Percentiles rank a stretch among this genome's conserved stretches.
Conservation (phyloP, 2,797 vertebrate genomes). For the Notoglanidium macrostoma region DNA sequence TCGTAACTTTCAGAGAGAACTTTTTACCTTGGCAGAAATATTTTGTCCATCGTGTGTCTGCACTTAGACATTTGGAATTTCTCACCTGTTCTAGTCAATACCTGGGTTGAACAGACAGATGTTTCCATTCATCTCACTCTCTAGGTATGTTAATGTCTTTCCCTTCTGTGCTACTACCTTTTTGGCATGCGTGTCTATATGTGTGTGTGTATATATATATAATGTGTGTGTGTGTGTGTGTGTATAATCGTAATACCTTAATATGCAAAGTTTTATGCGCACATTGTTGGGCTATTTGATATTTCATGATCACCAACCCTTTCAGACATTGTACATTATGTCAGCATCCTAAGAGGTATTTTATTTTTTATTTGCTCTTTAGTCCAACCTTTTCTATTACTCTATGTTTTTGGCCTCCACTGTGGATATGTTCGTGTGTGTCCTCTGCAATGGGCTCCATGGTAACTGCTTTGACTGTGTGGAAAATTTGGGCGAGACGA, state of each 20-base stretch:
- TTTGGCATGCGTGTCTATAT: not conserved
- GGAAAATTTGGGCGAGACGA: not conserved
- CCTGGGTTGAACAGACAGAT: constrained; percentile 10
- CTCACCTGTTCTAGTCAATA: constrained; percentile 8
- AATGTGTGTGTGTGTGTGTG: too few relatives aligned
- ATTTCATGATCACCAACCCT: not conserved
- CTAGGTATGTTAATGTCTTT: constrained; percentile 44
- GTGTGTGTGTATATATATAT: too few relatives aligned
- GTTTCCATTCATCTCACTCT: constrained; percentile 20
- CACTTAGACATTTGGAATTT: constrained; percentile 27
- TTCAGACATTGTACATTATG: not conserved
- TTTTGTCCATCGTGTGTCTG: not conserved
- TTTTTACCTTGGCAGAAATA: constrained; percentile 6
- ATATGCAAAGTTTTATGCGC: not conserved
- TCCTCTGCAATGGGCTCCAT: not conserved
- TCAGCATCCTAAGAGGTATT: not conserved
- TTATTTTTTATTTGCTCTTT: not conserved
- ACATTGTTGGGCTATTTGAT: not conserved
- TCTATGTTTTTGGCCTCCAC: not conserved
- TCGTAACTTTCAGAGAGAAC: constrained; percentile 1
- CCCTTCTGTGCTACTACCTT: not conserved
- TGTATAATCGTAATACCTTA: too few relatives aligned
- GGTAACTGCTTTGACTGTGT: constrained; percentile 38
- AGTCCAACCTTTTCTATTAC: not conserved
- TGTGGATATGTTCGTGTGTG: not conserved